phyloP scores from a whole-genome alignment of 2,888 invertebrate genomes.

The Allygus modestus region DNA sequence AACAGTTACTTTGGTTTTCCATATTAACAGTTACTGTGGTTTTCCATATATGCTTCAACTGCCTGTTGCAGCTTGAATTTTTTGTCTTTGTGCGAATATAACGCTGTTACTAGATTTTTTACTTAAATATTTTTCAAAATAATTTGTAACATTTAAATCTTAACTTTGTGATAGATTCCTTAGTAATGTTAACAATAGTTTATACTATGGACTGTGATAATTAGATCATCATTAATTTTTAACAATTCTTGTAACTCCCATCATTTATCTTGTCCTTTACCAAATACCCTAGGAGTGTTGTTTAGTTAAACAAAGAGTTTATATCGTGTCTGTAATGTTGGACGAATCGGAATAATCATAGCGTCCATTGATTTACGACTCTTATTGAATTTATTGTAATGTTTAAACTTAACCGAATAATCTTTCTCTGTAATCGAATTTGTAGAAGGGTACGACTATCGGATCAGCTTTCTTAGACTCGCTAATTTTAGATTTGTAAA shows the following conservation, averaged over 20 bases:
- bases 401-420: background rate
- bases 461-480: background rate
- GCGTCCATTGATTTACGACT: background rate
- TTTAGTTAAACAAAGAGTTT: background rate
- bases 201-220: slow-evolving; percentile 52
- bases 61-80: too few relatives aligned
- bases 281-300: slow-evolving; percentile 16
- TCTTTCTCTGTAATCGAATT: background rate
- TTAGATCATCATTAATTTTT: slow-evolving; percentile 41
- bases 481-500: background rate
- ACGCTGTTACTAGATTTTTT: too few relatives aligned
- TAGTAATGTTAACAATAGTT: slow-evolving; percentile 42
- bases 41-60: too few relatives aligned
- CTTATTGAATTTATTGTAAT: background rate
- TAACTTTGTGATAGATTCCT: slow-evolving; percentile 40
- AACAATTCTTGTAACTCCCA: slow-evolving; percentile 27
- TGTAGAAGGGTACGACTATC: background rate
- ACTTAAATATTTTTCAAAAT: slow-evolving; percentile 1
- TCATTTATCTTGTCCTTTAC: background rate
- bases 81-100: too few relatives aligned
- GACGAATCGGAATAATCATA: background rate
- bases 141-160: slow-evolving; percentile 4
- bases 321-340: background rate
- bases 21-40: too few relatives aligned
- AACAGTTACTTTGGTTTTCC: too few relatives aligned